These are phyloP conservation scores for Telmatherina bonti DNA, from an alignment of 2,797 vertebrate species.

Conservation along the genomic window DNA sequence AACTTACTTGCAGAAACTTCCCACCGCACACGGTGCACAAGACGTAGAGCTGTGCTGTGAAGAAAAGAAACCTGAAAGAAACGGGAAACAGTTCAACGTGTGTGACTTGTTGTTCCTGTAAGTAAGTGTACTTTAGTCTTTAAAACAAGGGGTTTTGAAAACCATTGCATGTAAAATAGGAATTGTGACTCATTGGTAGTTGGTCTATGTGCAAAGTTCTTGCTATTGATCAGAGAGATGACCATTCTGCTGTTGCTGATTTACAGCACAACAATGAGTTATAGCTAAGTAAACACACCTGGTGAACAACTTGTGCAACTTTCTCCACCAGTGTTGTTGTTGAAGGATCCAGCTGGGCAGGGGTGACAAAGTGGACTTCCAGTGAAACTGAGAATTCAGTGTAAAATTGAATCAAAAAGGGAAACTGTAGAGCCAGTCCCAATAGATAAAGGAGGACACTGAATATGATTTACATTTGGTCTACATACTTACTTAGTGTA, in stretches of 20 bases:
- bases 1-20: constrained; percentile 91
- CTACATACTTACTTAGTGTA: constrained; percentile 83
- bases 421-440: background rate
- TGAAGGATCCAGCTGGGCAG: constrained; percentile 84
- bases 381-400: constrained; percentile 71
- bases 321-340: constrained; percentile 78
- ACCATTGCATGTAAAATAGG: background rate
- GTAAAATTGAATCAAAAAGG: constrained; percentile 5
- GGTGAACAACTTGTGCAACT: constrained; percentile 82
- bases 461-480: background rate
- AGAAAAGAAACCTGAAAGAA: constrained; percentile 84
- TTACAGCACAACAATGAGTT: background rate
- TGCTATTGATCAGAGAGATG: background rate
- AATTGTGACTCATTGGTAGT: background rate
- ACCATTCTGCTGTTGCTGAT: constrained; percentile 6
- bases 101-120: constrained; percentile 1
- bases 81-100: constrained; percentile 14
- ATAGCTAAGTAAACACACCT: constrained; percentile 76
- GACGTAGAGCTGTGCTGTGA: constrained; percentile 79
- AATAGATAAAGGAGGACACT: background rate
- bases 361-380: constrained; percentile 82
- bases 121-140: background rate
- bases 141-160: background rate
- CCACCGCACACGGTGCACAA: constrained; percentile 84
- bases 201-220: background rate